Base-by-base conservation (phyloP, 2,888 invertebrate species). In the Cepaea hortensis region DNA sequence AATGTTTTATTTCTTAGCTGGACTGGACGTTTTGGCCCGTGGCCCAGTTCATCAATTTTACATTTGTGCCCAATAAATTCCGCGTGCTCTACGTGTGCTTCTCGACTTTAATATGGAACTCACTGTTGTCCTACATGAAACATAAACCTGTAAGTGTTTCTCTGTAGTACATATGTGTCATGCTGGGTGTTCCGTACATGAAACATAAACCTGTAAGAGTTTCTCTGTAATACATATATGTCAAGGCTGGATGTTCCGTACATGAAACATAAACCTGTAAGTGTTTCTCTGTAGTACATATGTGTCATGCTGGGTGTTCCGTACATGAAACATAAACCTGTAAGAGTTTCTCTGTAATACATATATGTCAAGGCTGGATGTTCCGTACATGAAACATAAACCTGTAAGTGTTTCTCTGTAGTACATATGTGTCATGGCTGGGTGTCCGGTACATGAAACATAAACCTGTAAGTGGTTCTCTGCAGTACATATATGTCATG, bases 11-110 rank as follows among this genome's bases (percentile, higher is more conserved):
- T 62, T 35, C 46, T 75, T 84, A 98, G 97, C 96, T 97, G 91
- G 98, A 98, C 93, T 98, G 98, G 96, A 94, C 96, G 87, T 96
- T 97, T 86, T 99, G 98, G 98, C 98, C 98, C 3, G 97, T 97
- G 77, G 96, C 97, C 2, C 98, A 99, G 94, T 97, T 96, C 91
- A 93, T 98, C n/a, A 99, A 98, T 95, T 98, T 99, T 94, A 96
- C 97, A 90, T 97, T 96, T 92, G 94, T 99, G 88, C 97, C 97
- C 55, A 95, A 97, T 23, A 96, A 96, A 90, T 98, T 97, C 94
- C 96, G 98, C 91, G 98, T 98, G 15, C 93, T 98, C 46, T 99
- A 98, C 93, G 97, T 98, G 18, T 97, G 98, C 94, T 94, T 96
- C 85, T 96, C 98, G 89, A 98, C 98, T 80, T 96, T 98, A 94